These are phyloP conservation scores for Carassius carassius DNA, from an alignment of 2,113 vertebrate genomes.

Conservation along the genomic window DNA sequence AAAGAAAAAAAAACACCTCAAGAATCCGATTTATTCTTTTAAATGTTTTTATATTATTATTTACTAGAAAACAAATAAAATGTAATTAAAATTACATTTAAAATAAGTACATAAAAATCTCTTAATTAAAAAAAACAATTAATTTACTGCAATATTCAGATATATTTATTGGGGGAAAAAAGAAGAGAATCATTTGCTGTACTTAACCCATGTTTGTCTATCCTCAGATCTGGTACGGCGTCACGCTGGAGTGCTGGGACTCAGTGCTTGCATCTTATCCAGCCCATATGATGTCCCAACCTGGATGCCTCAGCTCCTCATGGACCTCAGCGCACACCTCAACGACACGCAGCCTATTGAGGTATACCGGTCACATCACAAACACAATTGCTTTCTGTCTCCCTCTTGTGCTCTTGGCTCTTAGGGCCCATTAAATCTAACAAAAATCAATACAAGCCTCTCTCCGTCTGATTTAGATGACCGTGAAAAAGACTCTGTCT, in stretches of 20 bases:
- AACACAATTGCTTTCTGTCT: slow-evolving; percentile 4
- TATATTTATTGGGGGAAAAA: not conserved
- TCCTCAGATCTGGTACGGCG: slow-evolving; percentile 87
- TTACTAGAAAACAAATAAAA: no score
- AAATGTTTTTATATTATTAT: no score
- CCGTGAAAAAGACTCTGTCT: slow-evolving; percentile 95
- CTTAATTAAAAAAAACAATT: not conserved
- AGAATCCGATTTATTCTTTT: no score
- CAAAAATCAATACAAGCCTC: slow-evolving; percentile 69
- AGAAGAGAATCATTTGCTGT: not conserved
- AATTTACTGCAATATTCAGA: not conserved
- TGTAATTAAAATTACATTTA: no score
- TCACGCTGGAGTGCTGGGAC: slow-evolving; percentile 92
- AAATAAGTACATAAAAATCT: no score
- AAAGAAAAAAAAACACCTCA: no score
- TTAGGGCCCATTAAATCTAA: not conserved
- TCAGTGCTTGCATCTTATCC: slow-evolving; percentile 92
- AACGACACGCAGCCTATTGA: slow-evolving; percentile 97
- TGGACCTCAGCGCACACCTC: slow-evolving; percentile 94
- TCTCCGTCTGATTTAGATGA: slow-evolving; percentile 80
- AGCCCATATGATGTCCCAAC: slow-evolving; percentile 94
- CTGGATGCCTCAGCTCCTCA: slow-evolving; percentile 98
- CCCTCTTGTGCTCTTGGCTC: not conserved
- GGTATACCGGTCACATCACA: slow-evolving; percentile 82
- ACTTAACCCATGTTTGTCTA: slow-evolving; percentile 8